Evolutionary conservation across 2,797 vertebrate genomes (phyloP).

Genomic region (Notolepis coatsorum): DNA sequence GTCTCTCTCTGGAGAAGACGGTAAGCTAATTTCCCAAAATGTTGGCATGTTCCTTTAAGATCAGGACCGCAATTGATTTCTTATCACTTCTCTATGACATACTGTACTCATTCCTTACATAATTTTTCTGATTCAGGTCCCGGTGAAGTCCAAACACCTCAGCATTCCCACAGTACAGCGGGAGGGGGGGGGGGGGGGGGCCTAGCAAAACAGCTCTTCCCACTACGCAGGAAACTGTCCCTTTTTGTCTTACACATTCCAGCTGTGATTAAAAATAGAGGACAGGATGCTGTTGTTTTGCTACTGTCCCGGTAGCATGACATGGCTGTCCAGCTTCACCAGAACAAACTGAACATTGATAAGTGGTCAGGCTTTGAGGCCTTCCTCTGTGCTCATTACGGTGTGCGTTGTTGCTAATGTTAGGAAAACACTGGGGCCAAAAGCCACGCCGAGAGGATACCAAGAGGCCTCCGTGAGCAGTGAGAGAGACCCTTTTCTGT

Average conservation of each 20-base stretch:
- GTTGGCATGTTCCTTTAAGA: too few relatives aligned
- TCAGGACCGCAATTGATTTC: too few relatives aligned
- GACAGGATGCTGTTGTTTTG: constrained; percentile 65
- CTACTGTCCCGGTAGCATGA: constrained; percentile 48
- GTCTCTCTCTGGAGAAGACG: too few relatives aligned
- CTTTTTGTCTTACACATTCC: constrained; percentile 53
- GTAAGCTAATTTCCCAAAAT: too few relatives aligned
- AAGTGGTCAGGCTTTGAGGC: constrained; percentile 14
- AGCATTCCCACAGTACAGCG: constrained; percentile 15
- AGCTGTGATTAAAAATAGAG: constrained; percentile 65
- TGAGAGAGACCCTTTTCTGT: constrained; percentile 29
- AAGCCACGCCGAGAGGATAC: constrained; percentile 49
- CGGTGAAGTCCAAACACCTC: too few relatives aligned
- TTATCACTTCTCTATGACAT: too few relatives aligned
- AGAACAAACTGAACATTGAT: constrained; percentile 15
- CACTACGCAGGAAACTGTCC: constrained; percentile 60
- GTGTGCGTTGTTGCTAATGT: constrained; percentile 28
- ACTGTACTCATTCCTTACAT: too few relatives aligned
- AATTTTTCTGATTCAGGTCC: too few relatives aligned
- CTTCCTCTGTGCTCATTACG: constrained; percentile 5
- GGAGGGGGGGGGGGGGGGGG: too few relatives aligned
- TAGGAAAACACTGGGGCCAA: constrained; percentile 50
- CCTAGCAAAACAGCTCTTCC: constrained; percentile 16
- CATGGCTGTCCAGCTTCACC: constrained; percentile 61
- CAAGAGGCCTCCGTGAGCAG: constrained; percentile 57